Evolutionary conservation across 1,140 invertebrate species (phyloP).

Genomic region (Bombus superbus): DNA sequence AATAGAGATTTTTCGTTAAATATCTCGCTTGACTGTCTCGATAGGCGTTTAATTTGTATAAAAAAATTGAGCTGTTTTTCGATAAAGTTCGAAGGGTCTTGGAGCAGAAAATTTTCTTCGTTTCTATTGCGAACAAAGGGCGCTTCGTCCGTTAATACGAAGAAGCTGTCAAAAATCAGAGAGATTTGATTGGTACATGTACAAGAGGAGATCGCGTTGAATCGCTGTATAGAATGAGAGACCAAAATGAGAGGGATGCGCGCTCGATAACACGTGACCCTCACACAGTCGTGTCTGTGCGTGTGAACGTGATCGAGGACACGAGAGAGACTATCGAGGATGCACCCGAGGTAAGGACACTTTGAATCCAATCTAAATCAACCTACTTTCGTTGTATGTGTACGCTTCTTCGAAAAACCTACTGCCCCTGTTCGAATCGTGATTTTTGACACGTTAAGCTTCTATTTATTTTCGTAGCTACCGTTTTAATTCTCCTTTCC

Average conservation of each 20-base stretch:
- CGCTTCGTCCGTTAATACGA: neutral
- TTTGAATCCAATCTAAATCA: slow-evolving; percentile 63
- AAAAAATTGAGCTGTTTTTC: too few relatives aligned
- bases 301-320: slow-evolving; percentile 1
- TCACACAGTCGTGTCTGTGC: neutral
- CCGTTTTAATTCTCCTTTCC: neutral
- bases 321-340: neutral
- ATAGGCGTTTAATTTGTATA: too few relatives aligned
- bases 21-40: too few relatives aligned
- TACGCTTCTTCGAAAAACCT: slow-evolving; percentile 24
- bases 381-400: slow-evolving; percentile 45
- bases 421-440: slow-evolving; percentile 23
- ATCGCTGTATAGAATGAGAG: neutral
- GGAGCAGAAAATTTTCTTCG: neutral
- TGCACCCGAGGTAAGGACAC: neutral
- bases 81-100: neutral
- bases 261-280: slow-evolving; percentile 36
- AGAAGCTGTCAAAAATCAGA: neutral
- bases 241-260: neutral
- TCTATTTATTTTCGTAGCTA: neutral
- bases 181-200: neutral
- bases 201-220: neutral
- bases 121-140: too few relatives aligned
- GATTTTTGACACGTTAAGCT: neutral
- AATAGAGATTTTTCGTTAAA: too few relatives aligned